A percentile compares a stretch with the other conserved stretches of the same genome.
phyloP scores from a whole-genome alignment of 1,140 invertebrate genomes.

The Wiebesia pumilae region DNA sequence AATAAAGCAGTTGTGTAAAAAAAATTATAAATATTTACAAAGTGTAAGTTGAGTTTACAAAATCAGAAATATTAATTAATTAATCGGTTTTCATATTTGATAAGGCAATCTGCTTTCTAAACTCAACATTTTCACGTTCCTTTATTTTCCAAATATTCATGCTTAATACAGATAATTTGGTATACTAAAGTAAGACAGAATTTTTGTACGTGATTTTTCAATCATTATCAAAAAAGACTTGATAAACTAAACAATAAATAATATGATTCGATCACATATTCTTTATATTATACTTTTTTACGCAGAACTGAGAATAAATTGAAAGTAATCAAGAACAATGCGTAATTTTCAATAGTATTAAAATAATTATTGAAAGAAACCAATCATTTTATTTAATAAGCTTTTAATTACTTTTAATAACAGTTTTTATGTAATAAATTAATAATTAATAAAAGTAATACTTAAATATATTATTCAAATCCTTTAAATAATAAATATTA shows the following conservation, averaged over 20 bases:
- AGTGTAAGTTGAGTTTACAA: background rate
- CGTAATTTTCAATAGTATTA: no score
- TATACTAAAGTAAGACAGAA: background rate
- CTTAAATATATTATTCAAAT: no score
- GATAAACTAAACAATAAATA: background rate
- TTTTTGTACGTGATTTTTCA: background rate
- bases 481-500: no score
- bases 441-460: no score
- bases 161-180: background rate
- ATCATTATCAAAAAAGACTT: background rate
- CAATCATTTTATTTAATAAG: no score
- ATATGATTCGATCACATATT: background rate
- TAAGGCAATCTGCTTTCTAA: background rate
- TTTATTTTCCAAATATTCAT: background rate
- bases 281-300: background rate
- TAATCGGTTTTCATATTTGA: background rate
- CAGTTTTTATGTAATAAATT: no score
- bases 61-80: background rate
- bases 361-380: no score
- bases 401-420: no score
- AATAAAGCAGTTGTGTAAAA: background rate
- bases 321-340: no score
- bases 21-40: constrained; percentile 7
- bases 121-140: background rate
- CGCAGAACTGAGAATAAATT: background rate